Percentiles rank a stretch among this genome's conserved stretches.
Evolutionary conservation across 2,888 invertebrate genomes (phyloP).

Genomic region (Frankliniella fusca): DNA sequence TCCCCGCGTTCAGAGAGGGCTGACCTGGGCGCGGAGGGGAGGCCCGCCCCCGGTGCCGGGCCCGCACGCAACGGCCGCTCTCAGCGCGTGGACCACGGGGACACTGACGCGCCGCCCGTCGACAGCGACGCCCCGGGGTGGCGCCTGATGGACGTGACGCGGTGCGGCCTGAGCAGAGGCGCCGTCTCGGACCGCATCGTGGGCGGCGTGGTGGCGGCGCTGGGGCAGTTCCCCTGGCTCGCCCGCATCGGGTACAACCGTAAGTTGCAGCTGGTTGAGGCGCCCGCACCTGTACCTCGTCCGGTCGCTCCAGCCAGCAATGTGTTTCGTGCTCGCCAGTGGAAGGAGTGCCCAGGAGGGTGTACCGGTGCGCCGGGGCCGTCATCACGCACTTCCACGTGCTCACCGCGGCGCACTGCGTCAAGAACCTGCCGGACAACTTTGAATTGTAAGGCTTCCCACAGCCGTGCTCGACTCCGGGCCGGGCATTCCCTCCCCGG

Average conservation of each 20-base stretch:
- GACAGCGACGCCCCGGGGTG: no score
- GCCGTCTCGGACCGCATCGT: constrained; percentile 54
- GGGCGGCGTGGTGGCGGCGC: constrained; percentile 56
- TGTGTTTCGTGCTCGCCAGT: neutral
- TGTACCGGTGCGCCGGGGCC: constrained; percentile 51
- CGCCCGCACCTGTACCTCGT: constrained; percentile 40
- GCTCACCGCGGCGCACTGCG: constrained; percentile 58
- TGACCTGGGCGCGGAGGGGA: no score
- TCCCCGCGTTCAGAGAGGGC: no score
- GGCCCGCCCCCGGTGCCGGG: no score
- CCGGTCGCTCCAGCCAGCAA: neutral
- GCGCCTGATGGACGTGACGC: constrained; percentile 46
- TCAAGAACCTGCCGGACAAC: constrained; percentile 44
- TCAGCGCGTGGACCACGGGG: no score
- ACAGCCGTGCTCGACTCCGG: no score
- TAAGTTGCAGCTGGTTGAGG: neutral
- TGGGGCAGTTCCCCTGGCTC: constrained; percentile 64
- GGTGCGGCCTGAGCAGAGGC: constrained; percentile 54
- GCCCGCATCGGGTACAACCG: constrained; percentile 53
- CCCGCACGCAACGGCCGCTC: no score
- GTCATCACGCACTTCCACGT: constrained; percentile 55
- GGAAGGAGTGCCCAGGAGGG: constrained; percentile 37
- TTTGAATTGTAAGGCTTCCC: constrained; percentile 34
- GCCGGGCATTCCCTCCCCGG: no score
- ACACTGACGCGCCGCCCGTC: no score